Percentiles rank a stretch among this genome's conserved stretches.
Conservation (phyloP, 2,797 vertebrate species). For the Myotis myotis region DNA sequence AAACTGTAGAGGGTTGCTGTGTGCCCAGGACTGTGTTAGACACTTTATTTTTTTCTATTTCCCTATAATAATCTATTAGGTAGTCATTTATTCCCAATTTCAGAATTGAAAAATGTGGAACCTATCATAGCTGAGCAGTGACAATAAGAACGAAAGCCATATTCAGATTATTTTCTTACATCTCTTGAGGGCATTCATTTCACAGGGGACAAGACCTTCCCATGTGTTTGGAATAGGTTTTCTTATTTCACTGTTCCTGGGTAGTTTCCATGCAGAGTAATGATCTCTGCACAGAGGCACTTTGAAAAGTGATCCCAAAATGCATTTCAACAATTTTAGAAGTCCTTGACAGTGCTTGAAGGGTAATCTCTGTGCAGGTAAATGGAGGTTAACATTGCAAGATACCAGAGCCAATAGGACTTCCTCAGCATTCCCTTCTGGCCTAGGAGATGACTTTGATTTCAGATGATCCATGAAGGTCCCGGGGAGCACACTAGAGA, state of each 20-base stretch:
- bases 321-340: conserved; percentile 73
- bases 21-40: background rate
- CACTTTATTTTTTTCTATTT: background rate
- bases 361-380: conserved; percentile 75
- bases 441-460: conserved; percentile 68
- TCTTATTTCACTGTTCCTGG: conserved; percentile 38
- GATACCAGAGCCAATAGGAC: conserved; percentile 58
- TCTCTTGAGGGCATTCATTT: conserved; percentile 32
- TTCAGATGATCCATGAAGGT: conserved; percentile 76
- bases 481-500: conserved; percentile 71
- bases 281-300: conserved; percentile 26
- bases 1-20: background rate
- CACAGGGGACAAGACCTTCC: conserved; percentile 10
- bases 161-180: background rate
- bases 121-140: background rate
- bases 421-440: conserved; percentile 69
- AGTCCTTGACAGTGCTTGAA: conserved; percentile 67
- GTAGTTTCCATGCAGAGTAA: conserved; percentile 50
- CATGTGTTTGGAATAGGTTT: conserved; percentile 10
- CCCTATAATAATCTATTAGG: background rate
- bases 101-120: background rate
- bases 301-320: conserved; percentile 66
- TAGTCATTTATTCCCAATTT: background rate
- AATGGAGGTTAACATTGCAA: conserved; percentile 70
- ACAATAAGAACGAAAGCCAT: background rate